Evolutionary conservation across 2,113 vertebrate species (phyloP), one percentile per base, ranked within the genome.

Genomic region (Callaeas wilsoni): DNA sequence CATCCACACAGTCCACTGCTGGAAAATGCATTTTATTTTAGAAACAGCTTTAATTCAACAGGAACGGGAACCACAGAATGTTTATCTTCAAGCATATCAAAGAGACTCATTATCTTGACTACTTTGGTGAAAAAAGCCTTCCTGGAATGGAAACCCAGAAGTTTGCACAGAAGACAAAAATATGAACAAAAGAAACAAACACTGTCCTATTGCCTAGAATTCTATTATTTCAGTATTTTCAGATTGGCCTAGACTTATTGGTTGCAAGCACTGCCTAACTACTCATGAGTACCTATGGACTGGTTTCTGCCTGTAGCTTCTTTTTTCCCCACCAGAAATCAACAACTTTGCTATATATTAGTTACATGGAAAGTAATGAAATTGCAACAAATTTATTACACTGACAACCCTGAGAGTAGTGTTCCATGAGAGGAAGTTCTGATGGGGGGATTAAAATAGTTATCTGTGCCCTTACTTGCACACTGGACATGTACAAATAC

Each of bases 1-100:
- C 91, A 94, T 41, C 53, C 80, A 73, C 71, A 73, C 20, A 93
- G 87, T 32, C 30, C 18, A 69, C 27, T 44, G 60, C 71, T 49
- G 80, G 41, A 77, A 95, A 91, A 94, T 7, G 18, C 30, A 37
- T 74, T 96, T 89, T 77, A 89, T 87, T 93, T 91, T 49, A 81
- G 32, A 19, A 84, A 77, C 25, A 81, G 50, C 59, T 91, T 92
- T 63, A 68, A 93, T 42, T 59, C 49, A 68, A 60, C 69, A 91
- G 49, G 53, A 68, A 60, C 69, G 89, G 49, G 53, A 87, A 76
- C 41, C 13, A 77, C 27, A 13, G 18, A 77, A 77, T 4, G 3
- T 86, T 63, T 55, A 41, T 55, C 79, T 59, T 62, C 37, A 77
- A 39, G 37, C 41, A 13, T 27, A 74, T 44, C 50, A 76, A 39